These are phyloP conservation scores for Poeciliopsis prolifica DNA, from an alignment of 2,113 vertebrate genomes.

Conservation along the genomic window DNA sequence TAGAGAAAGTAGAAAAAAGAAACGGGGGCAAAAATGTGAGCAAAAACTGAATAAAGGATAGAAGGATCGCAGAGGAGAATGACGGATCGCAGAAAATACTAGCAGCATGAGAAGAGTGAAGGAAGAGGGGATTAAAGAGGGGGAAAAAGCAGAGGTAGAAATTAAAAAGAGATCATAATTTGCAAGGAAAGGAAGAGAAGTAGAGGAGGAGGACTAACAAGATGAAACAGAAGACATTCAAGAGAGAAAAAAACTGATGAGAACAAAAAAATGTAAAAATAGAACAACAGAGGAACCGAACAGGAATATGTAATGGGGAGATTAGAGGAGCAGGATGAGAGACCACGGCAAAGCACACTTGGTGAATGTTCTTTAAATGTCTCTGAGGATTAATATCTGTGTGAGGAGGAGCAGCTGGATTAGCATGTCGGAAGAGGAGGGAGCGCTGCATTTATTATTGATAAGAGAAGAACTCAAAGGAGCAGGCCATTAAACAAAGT, in stretches of 20 bases:
- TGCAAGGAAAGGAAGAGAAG: no score
- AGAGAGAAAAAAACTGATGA: neutral
- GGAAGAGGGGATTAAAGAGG: no score
- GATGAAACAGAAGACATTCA: neutral
- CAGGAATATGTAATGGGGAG: neutral
- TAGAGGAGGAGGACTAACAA: neutral
- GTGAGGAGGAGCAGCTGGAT: slow-evolving; percentile 36
- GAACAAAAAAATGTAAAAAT: no score
- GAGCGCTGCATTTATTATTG: slow-evolving; percentile 39
- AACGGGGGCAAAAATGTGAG: neutral
- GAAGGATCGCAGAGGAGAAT: neutral
- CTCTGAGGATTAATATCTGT: slow-evolving; percentile 2
- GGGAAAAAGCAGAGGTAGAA: neutral
- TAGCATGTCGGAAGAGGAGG: neutral
- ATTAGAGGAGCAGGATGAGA: neutral
- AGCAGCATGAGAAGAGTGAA: neutral
- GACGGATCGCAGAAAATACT: neutral
- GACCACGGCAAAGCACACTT: neutral
- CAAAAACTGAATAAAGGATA: neutral
- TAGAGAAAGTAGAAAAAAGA: neutral
- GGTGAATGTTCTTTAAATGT: neutral
- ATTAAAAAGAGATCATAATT: no score
- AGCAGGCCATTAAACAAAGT: slow-evolving; percentile 22
- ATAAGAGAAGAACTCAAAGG: slow-evolving; percentile 37
- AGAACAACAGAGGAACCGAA: neutral